Percentiles rank a stretch among this genome's conserved stretches.
phyloP scores from a whole-genome alignment of 2,113 vertebrate genomes.

The Dromaius novaehollandiae region DNA sequence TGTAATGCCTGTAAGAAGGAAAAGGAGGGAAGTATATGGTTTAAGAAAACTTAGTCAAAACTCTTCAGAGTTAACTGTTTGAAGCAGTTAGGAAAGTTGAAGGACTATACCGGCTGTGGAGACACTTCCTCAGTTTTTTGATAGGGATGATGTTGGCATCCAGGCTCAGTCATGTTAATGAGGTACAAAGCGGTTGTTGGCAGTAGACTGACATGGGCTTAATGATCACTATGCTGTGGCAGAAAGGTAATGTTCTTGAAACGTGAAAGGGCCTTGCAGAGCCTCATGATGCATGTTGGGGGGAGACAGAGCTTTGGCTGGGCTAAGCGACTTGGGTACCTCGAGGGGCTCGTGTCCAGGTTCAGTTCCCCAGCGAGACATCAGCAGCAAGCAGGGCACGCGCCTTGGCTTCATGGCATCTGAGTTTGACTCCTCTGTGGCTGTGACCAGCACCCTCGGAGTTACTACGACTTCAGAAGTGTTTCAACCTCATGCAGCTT shows the following conservation, averaged over 20 bases:
- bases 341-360: too few relatives aligned
- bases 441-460: too few relatives aligned
- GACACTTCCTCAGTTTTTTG: background rate
- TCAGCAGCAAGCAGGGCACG: too few relatives aligned
- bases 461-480: background rate
- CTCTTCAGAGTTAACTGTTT: background rate
- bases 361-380: too few relatives aligned
- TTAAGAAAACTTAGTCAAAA: background rate
- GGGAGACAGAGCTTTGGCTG: too few relatives aligned
- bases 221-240: background rate
- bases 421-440: too few relatives aligned
- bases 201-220: background rate
- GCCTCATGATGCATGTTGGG: too few relatives aligned
- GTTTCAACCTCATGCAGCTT: background rate
- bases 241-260: background rate
- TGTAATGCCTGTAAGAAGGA: accelerated
- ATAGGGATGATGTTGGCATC: background rate
- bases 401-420: too few relatives aligned
- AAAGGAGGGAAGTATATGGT: background rate
- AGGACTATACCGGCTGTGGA: background rate
- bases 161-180: background rate
- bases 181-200: background rate
- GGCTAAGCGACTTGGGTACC: too few relatives aligned
- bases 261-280: background rate
- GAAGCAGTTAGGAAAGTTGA: background rate